Evolutionary conservation across 2,888 invertebrate species (phyloP).

Genomic region (Phalera bucephala): DNA sequence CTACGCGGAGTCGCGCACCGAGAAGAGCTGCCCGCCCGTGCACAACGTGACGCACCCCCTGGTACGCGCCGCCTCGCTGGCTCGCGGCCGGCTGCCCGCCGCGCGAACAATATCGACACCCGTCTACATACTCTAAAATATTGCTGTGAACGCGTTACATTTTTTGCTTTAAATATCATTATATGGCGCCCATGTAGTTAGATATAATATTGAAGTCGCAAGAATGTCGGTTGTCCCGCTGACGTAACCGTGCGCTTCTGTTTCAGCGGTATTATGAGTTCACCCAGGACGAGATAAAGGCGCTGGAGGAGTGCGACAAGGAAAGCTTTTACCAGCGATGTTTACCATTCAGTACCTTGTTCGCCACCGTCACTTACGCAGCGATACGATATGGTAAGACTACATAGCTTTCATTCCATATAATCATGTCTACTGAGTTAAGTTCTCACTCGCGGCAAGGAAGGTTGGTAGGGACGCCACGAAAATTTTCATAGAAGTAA

Average conservation of each 20-base stretch:
- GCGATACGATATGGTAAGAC: slow-evolving; percentile 85
- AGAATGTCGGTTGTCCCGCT: no score
- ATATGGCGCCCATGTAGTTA: no score
- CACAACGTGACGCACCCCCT: slow-evolving; percentile 67
- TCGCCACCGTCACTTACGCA: slow-evolving; percentile 85
- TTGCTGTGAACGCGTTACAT: no score
- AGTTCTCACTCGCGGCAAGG: not conserved
- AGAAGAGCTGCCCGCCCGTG: slow-evolving; percentile 45
- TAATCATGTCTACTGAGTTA: no score
- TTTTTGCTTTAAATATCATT: no score
- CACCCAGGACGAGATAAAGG: slow-evolving; percentile 87
- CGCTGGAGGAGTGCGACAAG: slow-evolving; percentile 88
- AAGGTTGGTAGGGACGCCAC: slow-evolving; percentile 45
- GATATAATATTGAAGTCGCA: no score
- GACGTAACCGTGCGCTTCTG: slow-evolving; percentile 4
- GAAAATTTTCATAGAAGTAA: slow-evolving; percentile 73
- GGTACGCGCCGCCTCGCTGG: slow-evolving; percentile 38
- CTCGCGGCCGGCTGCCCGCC: not conserved
- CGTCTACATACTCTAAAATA: no score
- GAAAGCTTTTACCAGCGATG: slow-evolving; percentile 91
- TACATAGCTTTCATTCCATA: no score
- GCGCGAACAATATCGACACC: no score
- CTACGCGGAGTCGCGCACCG: slow-evolving; percentile 34
- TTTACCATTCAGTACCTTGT: slow-evolving; percentile 85
- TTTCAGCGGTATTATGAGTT: slow-evolving; percentile 85